A percentile compares a stretch with the other conserved stretches of the same genome.
Evolutionary conservation across 2,113 vertebrate species (phyloP).

Genomic region (Lamprologus sp.): DNA sequence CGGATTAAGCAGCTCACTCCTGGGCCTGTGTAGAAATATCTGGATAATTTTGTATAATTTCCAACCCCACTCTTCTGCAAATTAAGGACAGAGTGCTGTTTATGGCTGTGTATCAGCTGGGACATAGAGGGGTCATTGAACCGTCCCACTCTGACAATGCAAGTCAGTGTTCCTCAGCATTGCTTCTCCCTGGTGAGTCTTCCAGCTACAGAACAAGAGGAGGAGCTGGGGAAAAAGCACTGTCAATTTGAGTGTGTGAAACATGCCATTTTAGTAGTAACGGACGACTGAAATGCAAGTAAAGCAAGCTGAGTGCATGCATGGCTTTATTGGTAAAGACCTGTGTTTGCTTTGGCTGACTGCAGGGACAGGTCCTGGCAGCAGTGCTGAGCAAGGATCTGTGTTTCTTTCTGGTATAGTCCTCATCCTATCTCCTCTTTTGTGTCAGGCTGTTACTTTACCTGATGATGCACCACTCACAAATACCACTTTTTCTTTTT

Average conservation of each 20-base stretch:
- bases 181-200: neutral
- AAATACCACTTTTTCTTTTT: neutral
- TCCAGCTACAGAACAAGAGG: conserved; percentile 5
- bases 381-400: neutral
- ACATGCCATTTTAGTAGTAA: neutral
- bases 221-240: neutral
- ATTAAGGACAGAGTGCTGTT: conserved; percentile 24
- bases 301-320: neutral
- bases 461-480: neutral
- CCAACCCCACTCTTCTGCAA: neutral
- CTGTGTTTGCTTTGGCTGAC: neutral
- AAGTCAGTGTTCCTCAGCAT: conserved; percentile 44
- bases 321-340: neutral
- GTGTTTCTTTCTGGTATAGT: neutral
- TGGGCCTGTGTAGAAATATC: neutral
- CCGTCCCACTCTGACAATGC: conserved; percentile 42
- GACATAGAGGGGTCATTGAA: conserved; percentile 59
- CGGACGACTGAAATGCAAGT: neutral
- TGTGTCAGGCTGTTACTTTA: neutral
- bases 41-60: neutral
- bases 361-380: neutral
- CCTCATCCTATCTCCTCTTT: neutral
- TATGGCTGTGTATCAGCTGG: neutral
- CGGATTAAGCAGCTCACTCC: neutral
- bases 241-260: conserved; percentile 1